Evolutionary conservation across 2,797 vertebrate species (phyloP).

Genomic region (Chrysocyon brachyurus): DNA sequence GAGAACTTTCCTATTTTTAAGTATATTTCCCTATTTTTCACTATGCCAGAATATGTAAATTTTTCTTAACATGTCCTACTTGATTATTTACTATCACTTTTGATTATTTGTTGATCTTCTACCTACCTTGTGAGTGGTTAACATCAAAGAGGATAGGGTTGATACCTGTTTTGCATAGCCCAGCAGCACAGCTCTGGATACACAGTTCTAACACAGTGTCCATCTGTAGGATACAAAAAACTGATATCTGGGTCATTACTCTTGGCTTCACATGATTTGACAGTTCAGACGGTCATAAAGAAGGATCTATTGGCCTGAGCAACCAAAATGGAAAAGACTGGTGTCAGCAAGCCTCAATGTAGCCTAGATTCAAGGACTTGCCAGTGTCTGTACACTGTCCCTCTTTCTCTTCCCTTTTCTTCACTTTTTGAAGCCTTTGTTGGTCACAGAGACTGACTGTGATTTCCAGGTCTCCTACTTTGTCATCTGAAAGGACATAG

Average conservation of each 20-base stretch:
- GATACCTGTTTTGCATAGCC: neutral
- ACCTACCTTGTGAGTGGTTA: neutral
- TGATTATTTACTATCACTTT: neutral
- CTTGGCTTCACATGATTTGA: neutral
- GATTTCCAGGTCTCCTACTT: neutral
- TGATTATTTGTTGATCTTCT: neutral
- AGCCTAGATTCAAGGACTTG: neutral
- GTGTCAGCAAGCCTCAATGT: neutral
- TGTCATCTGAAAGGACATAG: neutral
- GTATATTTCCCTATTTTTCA: neutral
- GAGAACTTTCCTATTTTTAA: neutral
- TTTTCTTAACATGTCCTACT: neutral
- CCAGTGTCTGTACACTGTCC: neutral
- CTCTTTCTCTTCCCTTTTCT: neutral
- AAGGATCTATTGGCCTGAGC: neutral
- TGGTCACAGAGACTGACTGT: neutral
- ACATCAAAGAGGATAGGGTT: neutral
- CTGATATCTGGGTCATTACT: neutral
- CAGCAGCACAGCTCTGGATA: neutral
- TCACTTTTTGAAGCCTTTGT: neutral
- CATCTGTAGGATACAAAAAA: neutral
- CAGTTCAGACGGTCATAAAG: neutral
- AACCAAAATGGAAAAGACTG: neutral
- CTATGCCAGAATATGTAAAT: neutral
- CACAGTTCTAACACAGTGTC: accelerated